Percentiles rank a stretch among this genome's conserved stretches.
Evolutionary conservation across 2,113 vertebrate species (phyloP).

Genomic region (Clarias magur): DNA sequence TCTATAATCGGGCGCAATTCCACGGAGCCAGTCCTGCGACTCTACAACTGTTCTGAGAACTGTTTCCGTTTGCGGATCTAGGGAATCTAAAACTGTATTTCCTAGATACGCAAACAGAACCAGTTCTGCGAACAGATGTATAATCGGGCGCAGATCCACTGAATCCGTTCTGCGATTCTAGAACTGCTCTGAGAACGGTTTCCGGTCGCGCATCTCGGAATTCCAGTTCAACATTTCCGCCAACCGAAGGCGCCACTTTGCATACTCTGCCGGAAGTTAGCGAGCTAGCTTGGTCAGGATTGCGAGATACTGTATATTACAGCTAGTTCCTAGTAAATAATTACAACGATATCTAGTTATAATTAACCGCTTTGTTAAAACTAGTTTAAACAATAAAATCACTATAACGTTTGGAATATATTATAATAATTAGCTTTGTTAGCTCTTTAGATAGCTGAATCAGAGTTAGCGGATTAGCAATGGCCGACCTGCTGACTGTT

Average conservation of each 20-base stretch:
- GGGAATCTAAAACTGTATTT: too few species aligned
- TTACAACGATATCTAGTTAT: neutral
- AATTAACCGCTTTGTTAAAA: fast-evolving
- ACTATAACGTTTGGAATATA: neutral
- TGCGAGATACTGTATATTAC: neutral
- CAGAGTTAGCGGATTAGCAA: neutral
- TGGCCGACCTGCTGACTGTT: conserved; percentile 49
- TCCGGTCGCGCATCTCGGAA: too few species aligned
- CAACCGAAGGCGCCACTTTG: neutral
- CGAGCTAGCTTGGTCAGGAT: neutral
- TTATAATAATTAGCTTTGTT: neutral
- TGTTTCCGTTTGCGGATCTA: too few species aligned
- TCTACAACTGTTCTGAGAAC: too few species aligned
- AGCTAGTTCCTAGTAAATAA: neutral
- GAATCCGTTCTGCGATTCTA: too few species aligned
- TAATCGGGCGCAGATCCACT: too few species aligned
- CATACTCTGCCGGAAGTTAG: neutral
- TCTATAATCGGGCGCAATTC: too few species aligned
- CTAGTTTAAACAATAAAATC: neutral
- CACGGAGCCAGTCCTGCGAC: too few species aligned
- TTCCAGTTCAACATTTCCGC: too few species aligned
- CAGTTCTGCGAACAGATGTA: too few species aligned
- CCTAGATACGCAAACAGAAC: too few species aligned
- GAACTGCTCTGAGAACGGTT: too few species aligned
- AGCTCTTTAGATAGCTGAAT: neutral